Evolutionary conservation across 2,797 vertebrate species (phyloP), one percentile per base, ranked within the genome.

Genomic region (Molothrus ater): DNA sequence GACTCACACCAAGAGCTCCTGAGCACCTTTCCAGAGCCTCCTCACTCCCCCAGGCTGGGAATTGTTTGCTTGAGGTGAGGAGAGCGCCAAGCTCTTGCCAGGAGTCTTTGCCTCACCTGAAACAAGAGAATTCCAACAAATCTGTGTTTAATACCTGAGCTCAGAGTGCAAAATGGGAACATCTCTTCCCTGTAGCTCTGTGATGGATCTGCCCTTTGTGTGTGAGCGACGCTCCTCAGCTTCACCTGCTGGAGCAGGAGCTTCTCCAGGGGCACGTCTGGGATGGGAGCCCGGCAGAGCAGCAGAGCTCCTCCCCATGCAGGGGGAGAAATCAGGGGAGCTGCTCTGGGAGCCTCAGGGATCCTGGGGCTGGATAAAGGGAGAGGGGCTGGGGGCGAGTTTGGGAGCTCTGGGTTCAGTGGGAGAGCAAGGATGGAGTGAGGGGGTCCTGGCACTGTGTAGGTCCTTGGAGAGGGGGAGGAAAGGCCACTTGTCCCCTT

Each of bases 1-100:
- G 94, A 94, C 83, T 95, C 94, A 92, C 88, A 56, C 34, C 76
- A 76, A 32, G 75, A 17, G 17, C 79, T 96, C 72, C 69, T 4
- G 4, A 96, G 54, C 61, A 83, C 73, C 61, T 78, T 83, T 50
- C 93, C 86, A 78, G 79, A 92, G 75, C 71, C 80, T 74, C 72
- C 61, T 78, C 3, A 0, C 75, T 83, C 31, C 50, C 74, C 60
- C 4, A 2, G 36, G 11, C 40, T 59, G 61, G 40, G 78, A 79
- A 57, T 11, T 42, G 21, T 50, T 86, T 59, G 22, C 50, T 61
- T 3, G 13, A 68, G 53, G 75, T 24, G 70, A 76, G 71, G 48
- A 82, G 66, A 56, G 86, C 29, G 4, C 50, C 56, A 22, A 36
- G 43, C 18, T 8, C n/a, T 47, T 84, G 70, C 76, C 51, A 38